These are phyloP conservation scores for Cyanocitta stelleri DNA, from an alignment of 2,113 vertebrate genomes.

Conservation along the genomic window DNA sequence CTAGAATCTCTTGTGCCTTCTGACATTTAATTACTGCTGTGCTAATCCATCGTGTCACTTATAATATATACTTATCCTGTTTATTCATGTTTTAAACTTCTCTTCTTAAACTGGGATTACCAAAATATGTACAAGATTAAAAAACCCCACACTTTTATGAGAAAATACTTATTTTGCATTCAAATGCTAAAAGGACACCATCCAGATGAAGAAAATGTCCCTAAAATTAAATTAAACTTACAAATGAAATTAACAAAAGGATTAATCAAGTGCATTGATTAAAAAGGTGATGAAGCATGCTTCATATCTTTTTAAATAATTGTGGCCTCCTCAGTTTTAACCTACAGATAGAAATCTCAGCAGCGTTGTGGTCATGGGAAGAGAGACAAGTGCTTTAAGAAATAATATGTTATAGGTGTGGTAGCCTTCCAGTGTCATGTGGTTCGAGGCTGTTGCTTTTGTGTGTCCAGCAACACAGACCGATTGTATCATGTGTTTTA, in stretches of 20 bases:
- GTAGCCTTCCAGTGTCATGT: not conserved
- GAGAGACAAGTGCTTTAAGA: not conserved
- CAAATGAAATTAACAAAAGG: not conserved
- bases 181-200: not conserved
- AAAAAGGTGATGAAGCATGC: not conserved
- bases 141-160: accelerated
- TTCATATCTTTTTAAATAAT: not conserved
- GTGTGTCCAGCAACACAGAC: not conserved
- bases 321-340: not conserved
- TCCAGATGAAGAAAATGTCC: not conserved
- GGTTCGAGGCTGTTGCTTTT: not conserved
- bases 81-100: not conserved
- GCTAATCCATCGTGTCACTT: conserved; percentile 7
- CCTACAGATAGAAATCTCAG: not conserved
- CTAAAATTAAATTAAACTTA: not conserved
- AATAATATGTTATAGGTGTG: not conserved
- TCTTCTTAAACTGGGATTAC: not conserved
- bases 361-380: not conserved
- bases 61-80: not conserved
- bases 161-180: not conserved
- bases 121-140: not conserved
- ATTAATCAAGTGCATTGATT: not conserved
- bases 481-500: not conserved
- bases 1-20: conserved; percentile 7
- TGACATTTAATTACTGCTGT: conserved; percentile 17